phyloP scores from a whole-genome alignment of 2,113 vertebrate species.

The Laticauda laticaudata region DNA sequence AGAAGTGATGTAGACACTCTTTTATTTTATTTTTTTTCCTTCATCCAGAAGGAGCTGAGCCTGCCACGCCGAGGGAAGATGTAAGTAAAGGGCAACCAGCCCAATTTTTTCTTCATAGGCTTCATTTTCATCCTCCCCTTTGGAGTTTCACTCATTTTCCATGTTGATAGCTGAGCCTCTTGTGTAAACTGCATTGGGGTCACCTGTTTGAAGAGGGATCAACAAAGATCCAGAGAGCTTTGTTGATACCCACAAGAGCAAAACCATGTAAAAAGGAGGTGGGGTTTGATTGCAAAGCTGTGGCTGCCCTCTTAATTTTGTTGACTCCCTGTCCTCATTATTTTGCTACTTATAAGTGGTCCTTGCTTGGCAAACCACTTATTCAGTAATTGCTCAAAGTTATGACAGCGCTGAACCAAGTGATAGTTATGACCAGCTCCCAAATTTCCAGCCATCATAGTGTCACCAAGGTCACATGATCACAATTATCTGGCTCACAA shows the following conservation, averaged over 20 bases:
- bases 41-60: constrained; percentile 90
- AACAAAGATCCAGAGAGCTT: background rate
- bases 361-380: background rate
- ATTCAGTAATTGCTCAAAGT: background rate
- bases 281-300: background rate
- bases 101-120: background rate
- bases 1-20: accelerated
- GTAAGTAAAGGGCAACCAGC: constrained; percentile 74
- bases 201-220: background rate
- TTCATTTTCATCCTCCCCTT: background rate
- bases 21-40: constrained; percentile 4
- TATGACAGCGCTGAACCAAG: background rate
- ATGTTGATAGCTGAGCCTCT: background rate
- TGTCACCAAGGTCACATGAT: background rate
- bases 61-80: constrained; percentile 86
- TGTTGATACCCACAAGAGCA: background rate
- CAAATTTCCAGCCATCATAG: background rate
- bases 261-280: background rate
- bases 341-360: background rate
- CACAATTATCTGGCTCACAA: background rate
- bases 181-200: background rate
- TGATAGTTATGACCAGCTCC: background rate
- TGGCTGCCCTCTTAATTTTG: background rate
- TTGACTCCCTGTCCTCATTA: background rate
- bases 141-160: background rate